Conservation (phyloP, 2,888 invertebrate species). For the Noctua janthe region DNA sequence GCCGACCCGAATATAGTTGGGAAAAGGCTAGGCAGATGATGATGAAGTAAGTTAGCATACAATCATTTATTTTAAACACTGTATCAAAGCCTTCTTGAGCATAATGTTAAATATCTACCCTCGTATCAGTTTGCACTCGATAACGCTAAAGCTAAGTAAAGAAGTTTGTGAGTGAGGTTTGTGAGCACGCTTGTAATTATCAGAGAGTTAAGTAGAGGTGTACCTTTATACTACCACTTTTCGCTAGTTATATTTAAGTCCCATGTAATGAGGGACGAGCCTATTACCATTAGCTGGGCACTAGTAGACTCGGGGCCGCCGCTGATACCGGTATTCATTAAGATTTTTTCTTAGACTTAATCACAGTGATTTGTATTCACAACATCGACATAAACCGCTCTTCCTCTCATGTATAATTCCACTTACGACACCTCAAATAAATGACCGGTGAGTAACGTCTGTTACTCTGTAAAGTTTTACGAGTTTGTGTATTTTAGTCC, state of each 20-base stretch:
- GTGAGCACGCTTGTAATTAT: background rate
- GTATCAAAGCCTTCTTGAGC: too few species aligned
- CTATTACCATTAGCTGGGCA: background rate
- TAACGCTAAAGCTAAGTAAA: background rate
- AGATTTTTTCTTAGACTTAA: too few species aligned
- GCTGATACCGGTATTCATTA: background rate
- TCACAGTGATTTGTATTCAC: background rate
- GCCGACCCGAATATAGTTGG: too few species aligned
- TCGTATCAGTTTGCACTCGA: background rate
- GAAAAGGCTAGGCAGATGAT: too few species aligned
- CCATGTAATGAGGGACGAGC: background rate
- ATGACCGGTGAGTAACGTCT: slow-evolving; percentile 16
- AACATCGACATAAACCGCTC: background rate
- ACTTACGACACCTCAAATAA: slow-evolving; percentile 20
- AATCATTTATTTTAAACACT: too few species aligned
- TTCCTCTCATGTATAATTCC: slow-evolving; percentile 11
- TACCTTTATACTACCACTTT: background rate
- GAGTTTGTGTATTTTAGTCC: slow-evolving; percentile 38
- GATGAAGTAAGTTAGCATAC: too few species aligned
- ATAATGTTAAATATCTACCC: too few species aligned
- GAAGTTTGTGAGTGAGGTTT: background rate
- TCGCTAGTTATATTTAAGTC: background rate
- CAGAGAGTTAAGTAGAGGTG: background rate
- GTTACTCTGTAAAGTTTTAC: slow-evolving; percentile 39
- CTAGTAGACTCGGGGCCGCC: background rate